Percentiles rank a stretch among this genome's conserved stretches.
Conservation (phyloP, 2,888 invertebrate species). For the Petrophora chlorosata region DNA sequence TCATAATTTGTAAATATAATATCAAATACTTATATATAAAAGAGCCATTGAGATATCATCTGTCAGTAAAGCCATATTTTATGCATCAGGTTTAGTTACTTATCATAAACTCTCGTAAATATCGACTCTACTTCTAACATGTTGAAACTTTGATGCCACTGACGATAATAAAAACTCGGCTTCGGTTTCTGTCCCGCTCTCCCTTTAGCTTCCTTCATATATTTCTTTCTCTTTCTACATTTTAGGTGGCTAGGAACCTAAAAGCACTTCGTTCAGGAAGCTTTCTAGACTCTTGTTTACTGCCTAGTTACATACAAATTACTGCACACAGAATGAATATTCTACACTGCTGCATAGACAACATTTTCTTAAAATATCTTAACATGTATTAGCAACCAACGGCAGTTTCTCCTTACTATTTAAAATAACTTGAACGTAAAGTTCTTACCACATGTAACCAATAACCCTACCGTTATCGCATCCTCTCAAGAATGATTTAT, state of each 20-base stretch:
- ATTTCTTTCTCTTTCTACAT: neutral
- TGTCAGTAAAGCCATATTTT: slow-evolving; percentile 4
- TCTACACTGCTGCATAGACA: slow-evolving; percentile 10
- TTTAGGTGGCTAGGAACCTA: slow-evolving; percentile 1
- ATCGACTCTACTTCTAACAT: slow-evolving; percentile 1
- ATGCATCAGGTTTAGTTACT: neutral
- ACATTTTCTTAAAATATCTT: neutral
- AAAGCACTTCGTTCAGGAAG: slow-evolving; percentile 11
- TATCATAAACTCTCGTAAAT: neutral
- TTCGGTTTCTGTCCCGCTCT: neutral
- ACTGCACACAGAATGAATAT: slow-evolving; percentile 1
- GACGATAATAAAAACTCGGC: slow-evolving; percentile 6
- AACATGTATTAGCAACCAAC: neutral
- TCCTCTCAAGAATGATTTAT: slow-evolving; percentile 60
- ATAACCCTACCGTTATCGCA: slow-evolving; percentile 58
- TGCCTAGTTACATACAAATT: slow-evolving; percentile 17
- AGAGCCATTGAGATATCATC: slow-evolving; percentile 6
- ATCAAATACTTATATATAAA: neutral
- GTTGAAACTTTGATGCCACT: neutral
- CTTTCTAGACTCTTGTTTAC: slow-evolving; percentile 10
- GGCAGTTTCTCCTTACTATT: neutral
- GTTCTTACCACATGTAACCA: slow-evolving; percentile 37
- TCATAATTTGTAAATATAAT: slow-evolving; percentile 6
- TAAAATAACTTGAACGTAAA: slow-evolving; percentile 4
- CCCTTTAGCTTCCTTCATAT: neutral